Base-by-base conservation (phyloP, 2,797 vertebrate genomes). In the Pangasius sanitwongsei region DNA sequence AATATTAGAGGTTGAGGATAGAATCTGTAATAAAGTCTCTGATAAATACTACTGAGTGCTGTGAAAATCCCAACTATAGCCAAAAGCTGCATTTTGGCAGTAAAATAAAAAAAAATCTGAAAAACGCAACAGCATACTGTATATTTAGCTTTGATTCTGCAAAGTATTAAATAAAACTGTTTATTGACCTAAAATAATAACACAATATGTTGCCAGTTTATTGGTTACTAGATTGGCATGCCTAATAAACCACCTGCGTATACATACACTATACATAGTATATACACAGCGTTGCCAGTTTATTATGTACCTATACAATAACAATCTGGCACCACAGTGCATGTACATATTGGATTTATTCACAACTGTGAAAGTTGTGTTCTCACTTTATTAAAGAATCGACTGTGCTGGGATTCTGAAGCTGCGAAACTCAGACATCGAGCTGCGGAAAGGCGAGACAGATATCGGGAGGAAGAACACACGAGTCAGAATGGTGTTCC, bases 391-490 rank as follows among this genome's bases (percentile, higher is more conserved):
- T 16, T 63, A 50, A 93, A 99, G 98, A 93, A 99, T 99, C 0
- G 98, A 99, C 95, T 99, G 98, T 18, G 98, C 98, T 0, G 98
- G 98, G 75, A 99, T 99, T 91, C 92, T 99, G 90, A 99, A 99
- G 93, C 97, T 99, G 87, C 96, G 98, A 11, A 99, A 99, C 92
- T 99, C 98, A 0, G 98, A 99, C 94, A 99, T 99, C 0, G 98
- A 99, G 93, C 96, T 99, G 91, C 96, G 98, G 57, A 99, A 99
- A 93, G 98, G 98, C 2, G 98, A 99, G 94, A 99, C 98, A 0
- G 98, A 99, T 95, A 99, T 99, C 0, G 98, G 98, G 0, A 95
- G 98, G 55, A 99, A 99, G 96, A 99, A 99, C 96, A 99, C 98
- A 0, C 96, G 98, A 0, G 98, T 99, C 90, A 94, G 98, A 87